These are phyloP conservation scores for Archivesica marissinica DNA, from an alignment of 1,140 invertebrate genomes.

Conservation along the genomic window DNA sequence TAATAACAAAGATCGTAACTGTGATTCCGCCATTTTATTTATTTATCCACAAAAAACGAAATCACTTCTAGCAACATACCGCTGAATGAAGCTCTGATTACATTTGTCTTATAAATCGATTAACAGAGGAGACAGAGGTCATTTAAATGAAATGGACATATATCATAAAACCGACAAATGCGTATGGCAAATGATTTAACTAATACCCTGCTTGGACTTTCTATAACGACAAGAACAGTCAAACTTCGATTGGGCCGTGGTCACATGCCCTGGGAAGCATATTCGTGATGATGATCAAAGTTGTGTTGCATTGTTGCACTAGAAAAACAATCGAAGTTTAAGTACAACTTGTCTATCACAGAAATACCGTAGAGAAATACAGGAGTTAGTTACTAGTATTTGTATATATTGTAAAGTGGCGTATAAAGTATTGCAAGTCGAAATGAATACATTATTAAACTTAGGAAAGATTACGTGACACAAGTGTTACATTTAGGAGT, in stretches of 20 bases:
- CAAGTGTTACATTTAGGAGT: too few species aligned
- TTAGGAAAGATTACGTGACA: too few species aligned
- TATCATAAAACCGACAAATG: constrained; percentile 19
- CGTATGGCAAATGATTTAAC: neutral
- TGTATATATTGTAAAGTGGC: too few species aligned
- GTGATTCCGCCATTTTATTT: constrained; percentile 58
- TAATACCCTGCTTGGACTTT: neutral
- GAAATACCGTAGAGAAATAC: too few species aligned
- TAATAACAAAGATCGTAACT: too few species aligned
- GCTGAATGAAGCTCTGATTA: constrained; percentile 57
- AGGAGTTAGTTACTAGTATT: too few species aligned
- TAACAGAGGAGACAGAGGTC: constrained; percentile 31
- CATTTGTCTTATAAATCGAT: constrained; percentile 9
- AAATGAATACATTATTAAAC: too few species aligned
- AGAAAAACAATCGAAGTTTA: constrained; percentile 1
- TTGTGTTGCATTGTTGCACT: neutral
- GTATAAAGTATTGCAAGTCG: too few species aligned
- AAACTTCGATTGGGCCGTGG: constrained; percentile 33
- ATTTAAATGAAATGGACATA: constrained; percentile 8
- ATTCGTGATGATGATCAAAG: neutral
- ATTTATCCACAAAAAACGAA: constrained; percentile 51
- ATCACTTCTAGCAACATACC: constrained; percentile 57
- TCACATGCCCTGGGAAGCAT: constrained; percentile 20
- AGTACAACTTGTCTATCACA: neutral
- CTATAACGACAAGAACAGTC: neutral